Percentiles rank a stretch among this genome's conserved stretches.
These are phyloP conservation scores for Seriola rivoliana DNA, from an alignment of 2,113 vertebrate species.

Conservation along the genomic window DNA sequence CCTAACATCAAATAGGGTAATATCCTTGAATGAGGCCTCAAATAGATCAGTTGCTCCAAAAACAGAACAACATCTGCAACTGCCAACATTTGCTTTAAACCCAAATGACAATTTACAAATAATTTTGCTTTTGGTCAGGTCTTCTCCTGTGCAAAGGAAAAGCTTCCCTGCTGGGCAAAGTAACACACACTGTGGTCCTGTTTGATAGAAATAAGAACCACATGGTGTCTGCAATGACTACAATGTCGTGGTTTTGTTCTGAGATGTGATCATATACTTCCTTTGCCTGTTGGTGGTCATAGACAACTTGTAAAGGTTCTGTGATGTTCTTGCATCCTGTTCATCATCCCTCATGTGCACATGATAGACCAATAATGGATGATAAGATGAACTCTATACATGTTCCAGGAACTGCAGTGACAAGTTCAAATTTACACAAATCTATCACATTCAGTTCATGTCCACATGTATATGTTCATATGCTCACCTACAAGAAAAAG, in stretches of 20 bases:
- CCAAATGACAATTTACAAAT: constrained; percentile 71
- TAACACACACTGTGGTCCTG: constrained; percentile 67
- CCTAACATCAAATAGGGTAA: constrained; percentile 34
- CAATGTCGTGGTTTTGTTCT: constrained; percentile 47
- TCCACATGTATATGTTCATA: not conserved
- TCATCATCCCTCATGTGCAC: not conserved
- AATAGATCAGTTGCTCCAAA: constrained; percentile 51
- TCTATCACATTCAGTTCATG: not conserved
- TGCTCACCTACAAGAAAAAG: not conserved
- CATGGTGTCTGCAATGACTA: constrained; percentile 60
- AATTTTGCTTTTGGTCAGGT: constrained; percentile 57
- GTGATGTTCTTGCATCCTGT: constrained; percentile 33
- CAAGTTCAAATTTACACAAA: not conserved
- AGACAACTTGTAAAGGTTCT: constrained; percentile 32
- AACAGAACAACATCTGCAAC: constrained; percentile 50
- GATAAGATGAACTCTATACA: not conserved
- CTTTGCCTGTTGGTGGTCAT: constrained; percentile 58
- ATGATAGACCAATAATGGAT: not conserved
- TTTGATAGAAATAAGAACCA: constrained; percentile 74
- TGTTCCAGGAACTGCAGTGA: not conserved
- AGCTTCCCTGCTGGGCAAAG: constrained; percentile 48
- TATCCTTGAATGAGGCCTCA: constrained; percentile 49
- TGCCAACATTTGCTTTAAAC: constrained; percentile 55
- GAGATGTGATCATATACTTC: constrained; percentile 56
- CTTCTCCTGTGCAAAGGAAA: constrained; percentile 44